phyloP scores from a whole-genome alignment of 1,140 invertebrate species.

The Zaprionus ornatus region DNA sequence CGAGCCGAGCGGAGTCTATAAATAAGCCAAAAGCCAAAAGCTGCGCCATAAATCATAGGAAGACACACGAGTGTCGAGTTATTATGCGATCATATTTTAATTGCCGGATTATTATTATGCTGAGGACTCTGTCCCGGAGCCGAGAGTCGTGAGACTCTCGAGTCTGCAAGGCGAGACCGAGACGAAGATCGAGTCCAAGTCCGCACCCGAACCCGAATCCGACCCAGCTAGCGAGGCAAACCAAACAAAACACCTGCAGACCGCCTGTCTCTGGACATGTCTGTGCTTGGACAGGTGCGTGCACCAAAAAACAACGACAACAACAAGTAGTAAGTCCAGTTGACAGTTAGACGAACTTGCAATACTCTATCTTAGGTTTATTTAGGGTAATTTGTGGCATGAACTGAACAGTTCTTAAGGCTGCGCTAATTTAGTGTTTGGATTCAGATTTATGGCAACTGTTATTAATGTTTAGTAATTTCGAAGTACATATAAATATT shows the following conservation, averaged over 20 bases:
- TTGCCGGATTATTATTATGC: constrained; percentile 82
- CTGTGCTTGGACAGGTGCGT: constrained; percentile 72
- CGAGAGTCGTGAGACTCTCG: constrained; percentile 13
- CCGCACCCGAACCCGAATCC: not conserved
- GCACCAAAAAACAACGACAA: constrained; percentile 45
- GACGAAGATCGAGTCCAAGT: constrained; percentile 16
- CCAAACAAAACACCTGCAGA: constrained; percentile 80
- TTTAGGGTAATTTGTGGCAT: not conserved
- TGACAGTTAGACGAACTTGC: not conserved
- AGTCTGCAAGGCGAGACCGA: constrained; percentile 10
- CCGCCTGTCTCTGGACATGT: constrained; percentile 66
- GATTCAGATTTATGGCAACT: not conserved
- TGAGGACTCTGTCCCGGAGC: constrained; percentile 26
- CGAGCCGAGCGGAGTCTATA: constrained; percentile 50
- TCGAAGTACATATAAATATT: too few species aligned
- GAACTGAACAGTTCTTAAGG: not conserved
- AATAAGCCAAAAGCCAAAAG: constrained; percentile 68
- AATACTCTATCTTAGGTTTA: not conserved
- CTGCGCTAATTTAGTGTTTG: not conserved
- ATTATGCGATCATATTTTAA: constrained; percentile 83
- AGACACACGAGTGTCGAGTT: constrained; percentile 81
- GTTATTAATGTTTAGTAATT: not conserved
- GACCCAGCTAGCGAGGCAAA: constrained; percentile 35
- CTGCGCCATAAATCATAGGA: constrained; percentile 77
- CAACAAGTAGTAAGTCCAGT: constrained; percentile 9